Base-by-base conservation (phyloP, 2,888 invertebrate genomes). In the Plebejus argus region DNA sequence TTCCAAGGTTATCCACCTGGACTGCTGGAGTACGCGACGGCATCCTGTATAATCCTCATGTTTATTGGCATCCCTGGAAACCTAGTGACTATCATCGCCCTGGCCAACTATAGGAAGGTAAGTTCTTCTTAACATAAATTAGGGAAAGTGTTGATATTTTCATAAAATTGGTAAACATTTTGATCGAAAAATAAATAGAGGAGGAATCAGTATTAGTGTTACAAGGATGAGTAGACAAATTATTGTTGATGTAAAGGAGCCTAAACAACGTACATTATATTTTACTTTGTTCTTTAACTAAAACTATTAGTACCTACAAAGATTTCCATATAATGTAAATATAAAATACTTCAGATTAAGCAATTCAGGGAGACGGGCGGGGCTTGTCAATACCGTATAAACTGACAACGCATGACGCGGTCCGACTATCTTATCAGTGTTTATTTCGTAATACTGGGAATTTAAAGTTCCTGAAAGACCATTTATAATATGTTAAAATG, bases 11-110 rank as follows among this genome's bases (percentile, higher is more conserved):
- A 97, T 84, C 96, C 97, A 15, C 92, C 95, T 20, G 94, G 94
- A 61, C 88, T 97, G 81, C 90, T 97, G 80, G 94, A 94, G 81
- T 96, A 97, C 80, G 97, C 97, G 1, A 95, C 96, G 18, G 92
- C 94, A 72, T 96, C 96, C 87, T 97, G 97, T 88, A 89, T 96
- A 39, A 88, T 97, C 66, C 97, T 97, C 89, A 96, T 97, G 94
- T 89, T 97, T 81, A 92, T 97, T 79, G 97, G 97, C 18, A 96
- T 97, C 76, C 97, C 97, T 2, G 97, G 97, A 18, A 97, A 97
- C 88, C 91, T 97, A 78, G 95, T 97, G 85, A 97, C 97, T 70
- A 96, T 97, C 81, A 90, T 96, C 58, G 97, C 97, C 0, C 92
- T 97, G 53, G 95, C 96, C 70, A 95, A 96, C 74, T 97, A 96